These are phyloP conservation scores for Liopterus haemorrhoidalis DNA, from an alignment of 2,888 invertebrate genomes.

Conservation along the genomic window DNA sequence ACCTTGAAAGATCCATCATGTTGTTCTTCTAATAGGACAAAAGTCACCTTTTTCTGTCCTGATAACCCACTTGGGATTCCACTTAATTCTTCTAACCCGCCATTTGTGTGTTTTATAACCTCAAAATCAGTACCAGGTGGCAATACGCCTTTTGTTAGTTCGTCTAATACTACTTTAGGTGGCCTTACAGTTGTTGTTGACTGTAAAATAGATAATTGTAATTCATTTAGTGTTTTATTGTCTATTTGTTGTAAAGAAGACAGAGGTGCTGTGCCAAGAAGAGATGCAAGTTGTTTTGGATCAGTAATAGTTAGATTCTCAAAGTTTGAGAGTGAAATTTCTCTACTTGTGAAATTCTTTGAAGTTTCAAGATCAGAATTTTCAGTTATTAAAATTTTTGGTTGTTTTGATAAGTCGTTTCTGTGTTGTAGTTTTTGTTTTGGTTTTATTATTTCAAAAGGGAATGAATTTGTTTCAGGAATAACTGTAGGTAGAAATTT, in stretches of 20 bases:
- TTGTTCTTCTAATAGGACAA: constrained; percentile 80
- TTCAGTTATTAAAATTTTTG: constrained; percentile 67
- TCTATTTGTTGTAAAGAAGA: constrained; percentile 38
- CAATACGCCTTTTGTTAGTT: constrained; percentile 71
- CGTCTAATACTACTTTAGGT: constrained; percentile 63
- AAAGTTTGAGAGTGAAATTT: constrained; percentile 65
- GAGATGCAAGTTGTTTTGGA: constrained; percentile 53
- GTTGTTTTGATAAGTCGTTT: constrained; percentile 67
- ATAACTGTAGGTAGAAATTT: constrained; percentile 20
- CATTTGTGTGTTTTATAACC: constrained; percentile 69
- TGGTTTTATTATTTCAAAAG: constrained; percentile 40
- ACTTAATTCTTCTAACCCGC: constrained; percentile 65
- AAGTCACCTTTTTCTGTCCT: constrained; percentile 74
- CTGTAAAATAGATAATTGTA: constrained; percentile 37
- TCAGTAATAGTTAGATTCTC: constrained; percentile 67
- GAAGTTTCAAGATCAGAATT: constrained; percentile 58
- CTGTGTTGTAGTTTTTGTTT: constrained; percentile 55
- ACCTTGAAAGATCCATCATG: constrained; percentile 80
- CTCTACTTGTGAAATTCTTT: constrained; percentile 67
- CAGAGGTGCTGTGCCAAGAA: constrained; percentile 52
- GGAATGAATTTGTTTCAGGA: constrained; percentile 23
- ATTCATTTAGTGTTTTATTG: constrained; percentile 42
- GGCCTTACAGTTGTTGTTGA: constrained; percentile 53
- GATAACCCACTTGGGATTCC: constrained; percentile 55
- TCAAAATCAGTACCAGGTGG: constrained; percentile 77